A percentile compares a stretch with the other conserved stretches of the same genome.
Evolutionary conservation across 2,797 vertebrate genomes (phyloP).

Genomic region (Epinephelus awoara): DNA sequence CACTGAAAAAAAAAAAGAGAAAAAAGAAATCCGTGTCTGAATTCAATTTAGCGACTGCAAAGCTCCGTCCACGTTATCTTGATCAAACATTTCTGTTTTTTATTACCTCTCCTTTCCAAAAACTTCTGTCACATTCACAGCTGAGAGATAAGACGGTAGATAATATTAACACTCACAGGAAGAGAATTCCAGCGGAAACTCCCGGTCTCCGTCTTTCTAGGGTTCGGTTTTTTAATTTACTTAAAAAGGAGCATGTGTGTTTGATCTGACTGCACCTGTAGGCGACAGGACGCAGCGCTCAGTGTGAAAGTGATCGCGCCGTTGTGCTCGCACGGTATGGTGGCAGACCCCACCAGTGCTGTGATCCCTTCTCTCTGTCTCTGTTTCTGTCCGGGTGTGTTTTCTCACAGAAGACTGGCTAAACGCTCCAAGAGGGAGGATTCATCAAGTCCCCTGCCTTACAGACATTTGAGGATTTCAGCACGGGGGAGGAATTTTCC

Average conservation of each 20-base stretch:
- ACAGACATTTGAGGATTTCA: conserved; percentile 86
- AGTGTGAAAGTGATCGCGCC: conserved; percentile 50
- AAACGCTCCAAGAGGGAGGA: conserved; percentile 78
- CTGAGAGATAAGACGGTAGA: conserved; percentile 67
- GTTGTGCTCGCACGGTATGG: conserved; percentile 85
- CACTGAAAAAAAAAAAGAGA: conserved; percentile 26
- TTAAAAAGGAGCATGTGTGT: conserved; percentile 81
- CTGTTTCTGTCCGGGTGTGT: conserved; percentile 57
- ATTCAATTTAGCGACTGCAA: conserved; percentile 69
- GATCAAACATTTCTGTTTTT: conserved; percentile 71
- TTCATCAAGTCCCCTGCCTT: conserved; percentile 80
- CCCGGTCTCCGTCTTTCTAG: conserved; percentile 37
- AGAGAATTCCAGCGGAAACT: conserved; percentile 63
- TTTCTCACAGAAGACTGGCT: conserved; percentile 67
- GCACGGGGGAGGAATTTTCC: conserved; percentile 53
- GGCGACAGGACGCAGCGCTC: conserved; percentile 74
- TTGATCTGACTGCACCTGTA: conserved; percentile 81
- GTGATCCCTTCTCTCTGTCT: conserved; percentile 66
- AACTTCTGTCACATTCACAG: conserved; percentile 67
- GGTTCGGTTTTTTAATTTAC: conserved; percentile 58
- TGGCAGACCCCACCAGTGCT: conserved; percentile 70
- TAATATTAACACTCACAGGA: conserved; percentile 66
- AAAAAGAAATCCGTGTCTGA: conserved; percentile 60
- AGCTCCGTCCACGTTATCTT: conserved; percentile 69
- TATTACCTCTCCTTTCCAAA: conserved; percentile 68